Evolutionary conservation across 2,113 vertebrate genomes (phyloP).

Genomic region (Capricornis sumatraensis): DNA sequence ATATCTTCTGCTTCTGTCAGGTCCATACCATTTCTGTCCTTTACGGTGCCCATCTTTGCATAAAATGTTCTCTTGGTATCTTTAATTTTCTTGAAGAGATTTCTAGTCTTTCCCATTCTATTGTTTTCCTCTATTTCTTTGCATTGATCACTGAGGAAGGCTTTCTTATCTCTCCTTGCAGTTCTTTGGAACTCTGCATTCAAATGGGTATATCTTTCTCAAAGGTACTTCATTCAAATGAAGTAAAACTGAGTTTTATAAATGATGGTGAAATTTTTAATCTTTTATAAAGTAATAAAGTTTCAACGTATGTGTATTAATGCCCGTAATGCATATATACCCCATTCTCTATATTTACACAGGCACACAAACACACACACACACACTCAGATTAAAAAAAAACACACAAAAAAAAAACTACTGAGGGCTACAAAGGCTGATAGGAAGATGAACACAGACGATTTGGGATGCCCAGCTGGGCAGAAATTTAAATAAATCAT

Average conservation of each 20-base stretch:
- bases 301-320: not conserved
- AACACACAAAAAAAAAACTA: not conserved
- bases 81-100: not conserved
- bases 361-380: not conserved
- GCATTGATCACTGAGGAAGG: not conserved
- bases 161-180: not conserved
- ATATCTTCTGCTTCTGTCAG: not conserved
- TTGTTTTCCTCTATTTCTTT: not conserved
- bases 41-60: not conserved
- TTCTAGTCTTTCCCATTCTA: not conserved
- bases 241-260: conserved; percentile 8
- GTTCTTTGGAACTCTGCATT: not conserved
- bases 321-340: not conserved
- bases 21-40: not conserved
- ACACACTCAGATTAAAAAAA: not conserved
- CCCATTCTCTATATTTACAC: not conserved
- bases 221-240: not conserved
- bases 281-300: conserved; percentile 1
- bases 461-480: not conserved
- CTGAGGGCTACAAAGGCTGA: not conserved
- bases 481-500: conserved; percentile 10
- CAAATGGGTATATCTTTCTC: not conserved
- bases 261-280: not conserved
- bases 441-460: not conserved
- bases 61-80: not conserved